Conservation (phyloP, 2,113 vertebrate species). For the Myrmecobius fasciatus region DNA sequence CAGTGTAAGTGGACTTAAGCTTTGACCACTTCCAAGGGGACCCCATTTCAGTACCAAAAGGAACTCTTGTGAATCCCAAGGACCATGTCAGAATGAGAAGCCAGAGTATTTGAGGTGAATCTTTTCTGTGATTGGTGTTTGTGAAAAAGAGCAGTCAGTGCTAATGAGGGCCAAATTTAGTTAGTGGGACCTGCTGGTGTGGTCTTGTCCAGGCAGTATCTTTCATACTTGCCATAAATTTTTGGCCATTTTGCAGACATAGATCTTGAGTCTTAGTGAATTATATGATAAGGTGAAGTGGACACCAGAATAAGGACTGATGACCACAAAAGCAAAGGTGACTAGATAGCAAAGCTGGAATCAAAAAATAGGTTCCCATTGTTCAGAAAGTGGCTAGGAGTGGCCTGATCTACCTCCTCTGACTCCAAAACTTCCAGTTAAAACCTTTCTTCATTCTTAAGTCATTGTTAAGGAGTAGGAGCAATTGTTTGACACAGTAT, state of each 20-base stretch:
- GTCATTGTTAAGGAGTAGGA: background rate
- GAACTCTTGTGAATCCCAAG: background rate
- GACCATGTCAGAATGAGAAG: background rate
- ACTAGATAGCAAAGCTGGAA: slow-evolving; percentile 15
- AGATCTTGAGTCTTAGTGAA: background rate
- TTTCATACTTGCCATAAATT: slow-evolving; percentile 70
- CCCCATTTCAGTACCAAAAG: background rate
- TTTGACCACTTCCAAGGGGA: background rate
- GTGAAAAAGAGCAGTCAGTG: background rate
- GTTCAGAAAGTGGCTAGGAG: background rate
- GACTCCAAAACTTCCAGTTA: background rate
- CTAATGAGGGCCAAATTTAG: background rate
- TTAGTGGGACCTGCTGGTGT: background rate
- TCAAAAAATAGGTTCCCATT: slow-evolving; percentile 1
- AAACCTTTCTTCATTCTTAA: background rate
- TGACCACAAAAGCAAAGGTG: slow-evolving; percentile 18
- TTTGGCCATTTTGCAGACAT: slow-evolving; percentile 43
- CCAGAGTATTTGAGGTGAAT: background rate
- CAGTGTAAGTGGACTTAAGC: background rate
- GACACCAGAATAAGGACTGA: background rate
- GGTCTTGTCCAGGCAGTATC: slow-evolving; percentile 13
- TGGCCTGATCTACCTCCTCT: background rate
- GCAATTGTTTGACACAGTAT: background rate
- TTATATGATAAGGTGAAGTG: slow-evolving; percentile 20
- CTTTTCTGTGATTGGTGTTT: background rate